Conservation (phyloP, 1,140 invertebrate genomes). For the Bombus sylvicola region DNA sequence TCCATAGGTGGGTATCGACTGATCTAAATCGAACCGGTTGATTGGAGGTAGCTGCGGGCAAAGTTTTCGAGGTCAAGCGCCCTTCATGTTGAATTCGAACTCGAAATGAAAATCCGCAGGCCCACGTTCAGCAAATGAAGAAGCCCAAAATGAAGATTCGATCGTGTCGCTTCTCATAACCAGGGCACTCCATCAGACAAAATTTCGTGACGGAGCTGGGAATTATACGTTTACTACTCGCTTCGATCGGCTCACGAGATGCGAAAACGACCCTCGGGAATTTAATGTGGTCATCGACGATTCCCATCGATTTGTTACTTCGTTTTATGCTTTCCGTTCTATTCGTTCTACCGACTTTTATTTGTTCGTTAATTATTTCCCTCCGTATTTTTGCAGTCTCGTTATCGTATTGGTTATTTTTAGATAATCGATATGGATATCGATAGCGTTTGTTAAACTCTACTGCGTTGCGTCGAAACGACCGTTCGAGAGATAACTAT, state of each 20-base stretch:
- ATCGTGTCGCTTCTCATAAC: neutral
- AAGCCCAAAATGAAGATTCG: conserved; percentile 32
- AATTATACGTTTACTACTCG: conserved; percentile 13
- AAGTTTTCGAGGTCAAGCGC: conserved; percentile 56
- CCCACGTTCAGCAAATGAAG: conserved; percentile 31
- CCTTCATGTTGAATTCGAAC: conserved; percentile 42
- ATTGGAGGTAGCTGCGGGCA: conserved; percentile 50
- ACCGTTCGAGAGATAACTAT: neutral
- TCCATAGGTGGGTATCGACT: conserved; percentile 53
- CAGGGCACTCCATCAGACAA: too few relatives aligned
- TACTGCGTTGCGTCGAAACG: conserved; percentile 1
- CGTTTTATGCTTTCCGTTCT: neutral
- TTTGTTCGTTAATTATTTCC: neutral
- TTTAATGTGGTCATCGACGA: neutral
- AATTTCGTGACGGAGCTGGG: neutral
- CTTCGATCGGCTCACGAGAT: conserved; percentile 10
- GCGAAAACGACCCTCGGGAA: neutral
- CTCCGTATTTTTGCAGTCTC: neutral
- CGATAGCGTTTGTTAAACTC: too few relatives aligned
- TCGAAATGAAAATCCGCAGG: conserved; percentile 61
- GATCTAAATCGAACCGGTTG: conserved; percentile 58
- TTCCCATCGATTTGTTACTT: neutral
- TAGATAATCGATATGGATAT: neutral
- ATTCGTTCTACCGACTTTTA: neutral
- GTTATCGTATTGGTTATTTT: neutral